Evolutionary conservation across 1,140 invertebrate genomes (phyloP), one percentile per base, ranked within the genome.

Genomic region (Caenorhabditis inopinata): DNA sequence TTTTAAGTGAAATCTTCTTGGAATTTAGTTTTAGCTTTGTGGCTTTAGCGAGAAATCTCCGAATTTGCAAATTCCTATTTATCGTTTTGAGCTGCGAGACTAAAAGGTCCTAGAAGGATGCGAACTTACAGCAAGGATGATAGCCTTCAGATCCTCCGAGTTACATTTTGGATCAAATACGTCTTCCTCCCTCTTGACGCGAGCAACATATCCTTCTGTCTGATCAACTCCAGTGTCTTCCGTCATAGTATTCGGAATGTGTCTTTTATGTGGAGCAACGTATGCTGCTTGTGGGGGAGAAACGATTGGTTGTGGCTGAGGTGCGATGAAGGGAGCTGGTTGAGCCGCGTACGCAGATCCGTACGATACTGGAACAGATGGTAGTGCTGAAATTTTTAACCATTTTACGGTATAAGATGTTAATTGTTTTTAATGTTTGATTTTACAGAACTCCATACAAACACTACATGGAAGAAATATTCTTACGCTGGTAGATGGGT

Each of bases 161-260:
- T 82, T 82, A 42, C 81, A 82, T 35, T 82, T 79, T 48, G 78
- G 77, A 62, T 82, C 77, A 21, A 82, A 75, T n/a, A 49, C 51
- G 18, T 32, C 16, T 14, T 81, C 76, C 16, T 75, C 80, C 23
- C 75, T 58, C 75, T 81, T 81, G n/a, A 49, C 79, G 42, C 49
- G 49, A 38, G 58, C 58, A 21, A 68, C 58, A 21, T 68, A 46
- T 47, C 77, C 42, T 68, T 79, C 53, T 6, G 42, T 16, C 35
- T 58, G 49, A 77, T 79, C 77, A 1, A 79, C 77, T 47, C 68
- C 77, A 47, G 68, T 49, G 38, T 62, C 77, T 16, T 68, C 35
- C 11, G 5, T 42, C 53, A 42, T 58, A 42, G 32, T 16, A 21
- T 48, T 25, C 5, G 6, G 1, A 14, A 53, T 53, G 14, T 51